These are phyloP conservation scores for Tyrannus savana DNA, from an alignment of 2,113 vertebrate species.

Conservation along the genomic window DNA sequence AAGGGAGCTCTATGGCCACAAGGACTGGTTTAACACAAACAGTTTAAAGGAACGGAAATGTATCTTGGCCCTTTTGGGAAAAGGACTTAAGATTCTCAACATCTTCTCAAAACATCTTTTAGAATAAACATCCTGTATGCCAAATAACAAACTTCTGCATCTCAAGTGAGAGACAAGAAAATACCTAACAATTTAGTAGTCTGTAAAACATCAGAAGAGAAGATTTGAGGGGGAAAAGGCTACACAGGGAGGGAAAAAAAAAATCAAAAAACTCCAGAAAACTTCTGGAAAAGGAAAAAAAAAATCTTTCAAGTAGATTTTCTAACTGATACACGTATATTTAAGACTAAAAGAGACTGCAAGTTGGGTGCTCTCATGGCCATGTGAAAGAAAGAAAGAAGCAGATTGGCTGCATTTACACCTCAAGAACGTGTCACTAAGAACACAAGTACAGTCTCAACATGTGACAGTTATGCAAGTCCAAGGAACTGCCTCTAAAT, in stretches of 20 bases:
- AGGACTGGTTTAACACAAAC: not conserved
- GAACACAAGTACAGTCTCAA: not conserved
- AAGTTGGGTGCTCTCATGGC: not conserved
- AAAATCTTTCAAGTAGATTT: not conserved
- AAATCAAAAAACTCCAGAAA: not conserved
- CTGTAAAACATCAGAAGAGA: not conserved
- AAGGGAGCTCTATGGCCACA: not conserved
- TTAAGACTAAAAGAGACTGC: not conserved
- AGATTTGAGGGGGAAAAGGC: not conserved
- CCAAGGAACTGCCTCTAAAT: not conserved
- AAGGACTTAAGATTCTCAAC: not conserved
- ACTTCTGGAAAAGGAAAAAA: not conserved
- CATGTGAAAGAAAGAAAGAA: not conserved
- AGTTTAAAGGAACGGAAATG: not conserved
- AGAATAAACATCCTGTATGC: not conserved
- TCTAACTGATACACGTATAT: not conserved
- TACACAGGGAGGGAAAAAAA: not conserved
- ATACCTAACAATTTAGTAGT: not conserved
- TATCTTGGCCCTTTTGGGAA: not conserved
- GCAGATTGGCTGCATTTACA: slow-evolving; percentile 1
- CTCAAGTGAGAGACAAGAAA: not conserved
- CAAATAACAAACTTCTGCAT: not conserved
- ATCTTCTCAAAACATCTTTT: not conserved
- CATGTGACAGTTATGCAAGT: slow-evolving; percentile 5
- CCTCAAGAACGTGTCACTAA: not conserved